phyloP scores from a whole-genome alignment of 35 echinoderm and acorn worm genomes.

The Stichopus chloronotus region DNA sequence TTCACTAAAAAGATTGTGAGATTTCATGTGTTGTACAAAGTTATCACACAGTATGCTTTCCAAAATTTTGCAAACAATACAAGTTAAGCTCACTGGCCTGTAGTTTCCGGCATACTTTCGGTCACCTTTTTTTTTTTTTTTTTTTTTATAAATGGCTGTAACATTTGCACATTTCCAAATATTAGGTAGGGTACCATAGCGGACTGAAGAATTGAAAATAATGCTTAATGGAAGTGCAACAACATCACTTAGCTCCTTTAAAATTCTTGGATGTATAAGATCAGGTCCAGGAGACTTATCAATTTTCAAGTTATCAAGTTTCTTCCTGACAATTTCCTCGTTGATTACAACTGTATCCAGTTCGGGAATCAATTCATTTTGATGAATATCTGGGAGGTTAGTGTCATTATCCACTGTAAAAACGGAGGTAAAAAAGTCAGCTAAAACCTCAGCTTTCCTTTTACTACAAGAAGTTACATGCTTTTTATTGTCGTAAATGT shows the following conservation, averaged over 20 bases:
- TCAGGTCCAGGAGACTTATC: no score
- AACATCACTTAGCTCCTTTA: no score
- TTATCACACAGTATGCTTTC: no score
- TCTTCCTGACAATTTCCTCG: not conserved
- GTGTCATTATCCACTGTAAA: not conserved
- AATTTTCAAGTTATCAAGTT: no score
- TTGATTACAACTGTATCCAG: not conserved
- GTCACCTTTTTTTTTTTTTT: not conserved
- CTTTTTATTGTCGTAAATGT: not conserved
- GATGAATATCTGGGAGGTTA: not conserved
- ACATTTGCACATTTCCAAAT: not conserved
- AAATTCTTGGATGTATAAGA: no score
- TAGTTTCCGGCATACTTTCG: no score
- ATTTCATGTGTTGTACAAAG: no score
- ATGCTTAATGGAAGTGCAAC: no score
- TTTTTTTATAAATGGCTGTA: not conserved
- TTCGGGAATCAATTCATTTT: not conserved
- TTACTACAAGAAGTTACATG: not conserved
- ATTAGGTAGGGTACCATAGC: not conserved
- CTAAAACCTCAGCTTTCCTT: not conserved
- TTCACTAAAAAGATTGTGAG: no score
- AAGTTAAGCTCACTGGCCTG: no score
- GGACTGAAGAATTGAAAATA: no score
- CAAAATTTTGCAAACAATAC: no score
- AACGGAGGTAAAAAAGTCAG: constrained; percentile 3